phyloP scores from a whole-genome alignment of 2,888 invertebrate species.

The Conchocele bisecta region DNA sequence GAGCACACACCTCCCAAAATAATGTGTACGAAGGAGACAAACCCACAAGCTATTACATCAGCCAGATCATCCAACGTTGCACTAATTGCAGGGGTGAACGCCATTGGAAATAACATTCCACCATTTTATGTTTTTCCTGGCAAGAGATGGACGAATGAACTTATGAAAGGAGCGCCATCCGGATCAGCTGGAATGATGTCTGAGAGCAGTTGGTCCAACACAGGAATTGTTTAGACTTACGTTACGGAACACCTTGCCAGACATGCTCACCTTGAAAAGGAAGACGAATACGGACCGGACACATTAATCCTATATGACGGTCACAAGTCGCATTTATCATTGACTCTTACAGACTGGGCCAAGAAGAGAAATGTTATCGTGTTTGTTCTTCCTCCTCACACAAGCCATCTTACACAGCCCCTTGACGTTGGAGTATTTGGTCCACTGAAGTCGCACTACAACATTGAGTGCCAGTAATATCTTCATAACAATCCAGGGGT shows the following conservation, averaged over 20 bases:
- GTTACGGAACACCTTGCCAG: conserved; percentile 37
- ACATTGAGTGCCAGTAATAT: conserved; percentile 26
- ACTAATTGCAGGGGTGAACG: conserved; percentile 20
- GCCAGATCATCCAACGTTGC: neutral
- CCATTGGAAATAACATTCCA: conserved; percentile 39
- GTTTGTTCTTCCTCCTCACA: conserved; percentile 31
- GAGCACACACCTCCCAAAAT: neutral
- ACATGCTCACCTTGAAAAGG: conserved; percentile 22
- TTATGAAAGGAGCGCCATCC: conserved; percentile 22
- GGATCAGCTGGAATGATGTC: conserved; percentile 45
- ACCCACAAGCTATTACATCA: neutral
- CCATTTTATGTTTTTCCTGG: conserved; percentile 48
- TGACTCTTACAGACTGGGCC: conserved; percentile 43
- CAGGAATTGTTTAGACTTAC: conserved; percentile 31
- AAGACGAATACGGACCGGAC: neutral
- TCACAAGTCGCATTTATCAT: conserved; percentile 30
- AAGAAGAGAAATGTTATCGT: conserved; percentile 38
- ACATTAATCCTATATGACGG: conserved; percentile 42
- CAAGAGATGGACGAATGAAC: conserved; percentile 40
- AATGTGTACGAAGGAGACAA: neutral
- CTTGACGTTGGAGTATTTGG: conserved; percentile 40
- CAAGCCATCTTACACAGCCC: conserved; percentile 35
- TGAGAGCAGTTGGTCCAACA: conserved; percentile 47
- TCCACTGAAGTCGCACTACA: conserved; percentile 26
- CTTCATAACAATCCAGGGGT: conserved; percentile 26